These are phyloP conservation scores for Orchesellides sinensis DNA, from an alignment of 2,888 invertebrate species.

Conservation along the genomic window DNA sequence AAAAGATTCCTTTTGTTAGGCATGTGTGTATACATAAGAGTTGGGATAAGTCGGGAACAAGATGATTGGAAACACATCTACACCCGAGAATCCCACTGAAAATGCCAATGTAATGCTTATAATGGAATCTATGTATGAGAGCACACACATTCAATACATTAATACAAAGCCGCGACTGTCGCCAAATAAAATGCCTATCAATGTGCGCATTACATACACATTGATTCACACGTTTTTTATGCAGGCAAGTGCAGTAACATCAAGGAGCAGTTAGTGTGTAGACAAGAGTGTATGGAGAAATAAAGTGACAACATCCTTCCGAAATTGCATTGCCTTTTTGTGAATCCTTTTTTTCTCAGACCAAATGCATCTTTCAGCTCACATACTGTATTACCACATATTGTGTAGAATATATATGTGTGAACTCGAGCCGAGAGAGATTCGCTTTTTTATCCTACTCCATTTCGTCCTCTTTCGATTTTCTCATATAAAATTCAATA, in stretches of 20 bases:
- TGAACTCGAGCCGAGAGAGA: too few species aligned
- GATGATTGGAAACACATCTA: neutral
- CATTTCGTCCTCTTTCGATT: neutral
- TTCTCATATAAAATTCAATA: constrained; percentile 20
- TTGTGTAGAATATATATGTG: too few species aligned
- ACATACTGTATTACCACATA: too few species aligned
- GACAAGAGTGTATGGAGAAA: neutral
- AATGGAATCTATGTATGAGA: too few species aligned
- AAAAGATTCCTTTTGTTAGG: neutral
- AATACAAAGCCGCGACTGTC: neutral
- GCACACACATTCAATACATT: neutral
- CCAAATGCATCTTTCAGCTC: constrained; percentile 42
- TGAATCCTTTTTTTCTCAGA: constrained; percentile 31
- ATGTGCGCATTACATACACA: constrained; percentile 31
- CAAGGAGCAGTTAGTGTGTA: neutral
- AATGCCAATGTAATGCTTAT: too few species aligned
- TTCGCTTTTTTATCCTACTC: neutral
- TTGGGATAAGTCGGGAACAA: neutral
- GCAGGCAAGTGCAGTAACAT: constrained; percentile 14
- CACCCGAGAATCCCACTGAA: neutral
- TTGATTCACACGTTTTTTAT: constrained; percentile 35
- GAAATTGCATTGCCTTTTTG: constrained; percentile 49
- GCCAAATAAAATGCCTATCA: constrained; percentile 35
- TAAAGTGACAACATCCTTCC: constrained; percentile 50
- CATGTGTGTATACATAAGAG: neutral